Conservation (phyloP, 2,888 invertebrate species). For the Ectobius pallidus region DNA sequence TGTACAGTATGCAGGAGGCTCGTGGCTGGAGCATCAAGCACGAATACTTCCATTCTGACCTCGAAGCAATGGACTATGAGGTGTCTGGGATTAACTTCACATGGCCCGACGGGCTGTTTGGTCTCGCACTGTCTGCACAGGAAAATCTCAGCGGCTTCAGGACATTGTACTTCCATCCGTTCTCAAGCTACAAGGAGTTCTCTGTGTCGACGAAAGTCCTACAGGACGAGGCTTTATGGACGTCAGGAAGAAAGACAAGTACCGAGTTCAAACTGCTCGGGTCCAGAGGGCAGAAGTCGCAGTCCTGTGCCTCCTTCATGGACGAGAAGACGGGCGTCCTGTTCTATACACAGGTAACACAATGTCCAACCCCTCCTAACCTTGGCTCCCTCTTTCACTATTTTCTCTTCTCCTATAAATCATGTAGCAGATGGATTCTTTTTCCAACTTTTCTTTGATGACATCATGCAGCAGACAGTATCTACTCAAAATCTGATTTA, state of each 20-base stretch:
- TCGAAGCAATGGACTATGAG: slow-evolving; percentile 76
- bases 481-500: too few species aligned
- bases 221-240: slow-evolving; percentile 60
- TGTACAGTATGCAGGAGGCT: slow-evolving; percentile 77
- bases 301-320: slow-evolving; percentile 74
- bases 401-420: too few species aligned
- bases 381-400: too few species aligned
- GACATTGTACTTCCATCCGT: slow-evolving; percentile 79
- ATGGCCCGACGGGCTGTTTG: slow-evolving; percentile 80
- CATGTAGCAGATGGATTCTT: too few species aligned
- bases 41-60: slow-evolving; percentile 72
- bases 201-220: slow-evolving; percentile 72
- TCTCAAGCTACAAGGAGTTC: slow-evolving; percentile 78
- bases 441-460: too few species aligned
- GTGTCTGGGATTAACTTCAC: slow-evolving; percentile 62
- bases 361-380: too few species aligned
- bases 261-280: slow-evolving; percentile 71
- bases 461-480: too few species aligned
- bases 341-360: slow-evolving; percentile 72
- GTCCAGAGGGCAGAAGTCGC: slow-evolving; percentile 71
- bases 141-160: slow-evolving; percentile 67
- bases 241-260: slow-evolving; percentile 59
- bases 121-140: slow-evolving; percentile 70
- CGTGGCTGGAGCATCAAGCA: slow-evolving; percentile 77
- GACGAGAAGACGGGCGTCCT: slow-evolving; percentile 73